Evolutionary conservation across 1,140 invertebrate species (phyloP), one percentile per base, ranked within the genome.

Genomic region (Orchesella cincta): DNA sequence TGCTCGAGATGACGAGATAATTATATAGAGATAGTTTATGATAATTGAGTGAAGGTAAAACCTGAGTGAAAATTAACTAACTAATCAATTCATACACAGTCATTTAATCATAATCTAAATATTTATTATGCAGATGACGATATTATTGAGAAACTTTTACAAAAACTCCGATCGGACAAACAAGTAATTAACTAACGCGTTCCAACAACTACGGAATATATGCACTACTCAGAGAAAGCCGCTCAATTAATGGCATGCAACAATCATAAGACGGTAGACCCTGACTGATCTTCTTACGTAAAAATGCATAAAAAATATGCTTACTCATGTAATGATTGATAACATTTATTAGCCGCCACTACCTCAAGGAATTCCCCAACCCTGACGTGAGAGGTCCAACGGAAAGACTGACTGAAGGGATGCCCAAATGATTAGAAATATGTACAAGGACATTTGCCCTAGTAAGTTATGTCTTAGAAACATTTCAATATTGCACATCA

Each of bases 361-460:
- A 31, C 73, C 78, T 12, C 33, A n/a, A 1, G 73, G 62, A 14
- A 36, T 57, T 33, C 67, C 74, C 8, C 51, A 62, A 46, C 76
- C 76, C 3, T 28, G 79, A 76, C 16, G 74, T 73, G 67, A 78
- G 88, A 78, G 92, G 92, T 0, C 92, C 93, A 81, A 86, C 92
- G 26, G 88, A 90, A 29, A 91, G 91, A 8, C 89, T 93, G 73
- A 93, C 91, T 54, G 86, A 87, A n/a, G 88, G 0, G 92, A 94
- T 82, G 88, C 93, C 18, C 88, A 88, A 76, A 94, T 93, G 84
- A 86, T 94, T n/a, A 89, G 90, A 54, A 85, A 86, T 74, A 93
- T 93, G 91, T 94, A 93, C 83, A 90, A 89, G 74, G 51, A 73
- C n/a, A 71, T 75, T 26, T 80, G 79, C 33, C 73, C 76, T 29